Conservation (phyloP, 2,888 invertebrate genomes). For the Mechanitis mazaeus region DNA sequence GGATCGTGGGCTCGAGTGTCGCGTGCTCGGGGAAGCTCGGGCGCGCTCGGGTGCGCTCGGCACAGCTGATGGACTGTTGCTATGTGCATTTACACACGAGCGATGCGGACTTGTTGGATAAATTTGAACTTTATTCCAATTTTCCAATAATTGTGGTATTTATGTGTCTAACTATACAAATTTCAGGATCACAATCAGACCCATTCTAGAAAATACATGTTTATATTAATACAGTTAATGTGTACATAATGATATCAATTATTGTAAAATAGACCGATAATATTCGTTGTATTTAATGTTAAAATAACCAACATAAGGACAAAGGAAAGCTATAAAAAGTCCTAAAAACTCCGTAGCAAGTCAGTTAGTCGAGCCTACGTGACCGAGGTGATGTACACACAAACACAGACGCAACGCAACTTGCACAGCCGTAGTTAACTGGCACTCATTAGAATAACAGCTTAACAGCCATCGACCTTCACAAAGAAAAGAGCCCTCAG, state of each 20-base stretch:
- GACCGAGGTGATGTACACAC: slow-evolving; percentile 63
- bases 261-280: not conserved
- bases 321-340: slow-evolving; percentile 45
- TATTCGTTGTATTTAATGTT: not conserved
- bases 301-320: slow-evolving; percentile 25
- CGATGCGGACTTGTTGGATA: slow-evolving; percentile 42
- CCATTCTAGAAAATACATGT: no score
- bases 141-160: no score
- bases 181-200: no score
- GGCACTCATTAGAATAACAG: slow-evolving; percentile 36
- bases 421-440: slow-evolving; percentile 51
- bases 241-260: no score
- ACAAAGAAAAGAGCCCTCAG: slow-evolving; percentile 65
- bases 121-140: not conserved
- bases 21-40: slow-evolving; percentile 40
- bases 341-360: slow-evolving; percentile 50
- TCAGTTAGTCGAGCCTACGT: slow-evolving; percentile 65
- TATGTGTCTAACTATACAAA: no score
- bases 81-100: slow-evolving; percentile 56
- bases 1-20: slow-evolving; percentile 30
- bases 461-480: slow-evolving; percentile 62
- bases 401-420: slow-evolving; percentile 57
- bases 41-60: slow-evolving; percentile 40
- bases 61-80: slow-evolving; percentile 71
- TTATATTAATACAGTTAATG: no score